Percentiles rank a stretch among this genome's conserved stretches.
These are phyloP conservation scores for Drosophila suzukii DNA, from an alignment of 1,140 invertebrate genomes.

Conservation along the genomic window DNA sequence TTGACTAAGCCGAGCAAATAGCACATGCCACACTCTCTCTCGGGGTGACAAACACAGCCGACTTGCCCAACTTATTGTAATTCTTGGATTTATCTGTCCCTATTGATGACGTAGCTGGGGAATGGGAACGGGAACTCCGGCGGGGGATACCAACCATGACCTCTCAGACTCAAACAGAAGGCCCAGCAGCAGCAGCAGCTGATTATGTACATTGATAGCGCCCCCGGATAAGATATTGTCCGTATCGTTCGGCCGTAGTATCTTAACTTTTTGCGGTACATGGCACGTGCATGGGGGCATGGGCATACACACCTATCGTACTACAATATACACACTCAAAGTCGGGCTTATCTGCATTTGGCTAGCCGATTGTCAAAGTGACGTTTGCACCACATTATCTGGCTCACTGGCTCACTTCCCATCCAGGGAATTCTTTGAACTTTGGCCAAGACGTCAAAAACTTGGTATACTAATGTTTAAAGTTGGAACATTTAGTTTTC, in stretches of 20 bases:
- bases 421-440: constrained; percentile 61
- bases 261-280: constrained; percentile 66
- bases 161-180: constrained; percentile 35
- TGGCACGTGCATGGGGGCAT: constrained; percentile 61
- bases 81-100: constrained; percentile 41
- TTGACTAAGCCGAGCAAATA: constrained; percentile 57
- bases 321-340: constrained; percentile 38
- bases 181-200: constrained; percentile 58
- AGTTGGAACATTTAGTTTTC: not conserved
- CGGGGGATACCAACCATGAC: constrained; percentile 50
- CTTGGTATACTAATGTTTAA: not conserved
- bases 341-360: constrained; percentile 54
- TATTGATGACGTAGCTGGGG: constrained; percentile 61
- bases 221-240: constrained; percentile 75
- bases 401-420: not conserved
- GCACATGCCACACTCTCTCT: constrained; percentile 25
- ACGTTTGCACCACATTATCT: constrained; percentile 69
- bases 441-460: constrained; percentile 32
- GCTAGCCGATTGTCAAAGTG: constrained; percentile 50
- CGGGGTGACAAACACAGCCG: constrained; percentile 8
- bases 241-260: constrained; percentile 70
- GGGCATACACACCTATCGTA: constrained; percentile 50
- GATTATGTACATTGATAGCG: constrained; percentile 76
- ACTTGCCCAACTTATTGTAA: constrained; percentile 49
- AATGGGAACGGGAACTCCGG: not conserved